Percentiles rank a stretch among this genome's conserved stretches.
Evolutionary conservation across 2,113 vertebrate species (phyloP).

Genomic region (Calypte anna): DNA sequence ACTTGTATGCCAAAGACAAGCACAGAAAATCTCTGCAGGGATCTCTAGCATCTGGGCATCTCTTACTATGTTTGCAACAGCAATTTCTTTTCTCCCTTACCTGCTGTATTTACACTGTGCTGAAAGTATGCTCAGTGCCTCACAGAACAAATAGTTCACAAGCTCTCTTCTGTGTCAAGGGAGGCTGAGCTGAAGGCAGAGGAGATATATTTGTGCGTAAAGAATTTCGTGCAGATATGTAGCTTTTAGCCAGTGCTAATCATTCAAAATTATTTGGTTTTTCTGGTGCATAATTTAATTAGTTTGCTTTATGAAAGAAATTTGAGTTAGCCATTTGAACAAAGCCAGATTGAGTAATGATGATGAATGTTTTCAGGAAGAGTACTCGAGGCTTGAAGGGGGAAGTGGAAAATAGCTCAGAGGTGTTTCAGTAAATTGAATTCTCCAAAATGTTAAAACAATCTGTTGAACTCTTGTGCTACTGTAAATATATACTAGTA

Average conservation of each 20-base stretch:
- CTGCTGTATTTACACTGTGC: conserved; percentile 7
- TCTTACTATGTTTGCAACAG: not conserved
- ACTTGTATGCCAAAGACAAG: not conserved
- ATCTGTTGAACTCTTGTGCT: not conserved
- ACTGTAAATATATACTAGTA: not conserved
- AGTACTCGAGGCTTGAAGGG: not conserved
- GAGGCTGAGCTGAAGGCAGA: not conserved
- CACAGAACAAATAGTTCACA: not conserved
- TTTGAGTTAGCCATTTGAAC: not conserved
- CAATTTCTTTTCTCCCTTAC: not conserved
- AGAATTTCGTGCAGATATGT: not conserved
- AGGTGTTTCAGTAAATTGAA: not conserved
- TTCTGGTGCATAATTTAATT: not conserved
- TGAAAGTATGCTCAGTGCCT: not conserved
- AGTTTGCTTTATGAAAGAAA: not conserved
- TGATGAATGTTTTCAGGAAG: conserved; percentile 49
- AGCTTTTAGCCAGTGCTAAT: not conserved
- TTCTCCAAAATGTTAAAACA: conserved; percentile 12
- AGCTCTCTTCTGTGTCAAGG: not conserved
- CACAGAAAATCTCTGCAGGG: not conserved
- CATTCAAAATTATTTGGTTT: fast-evolving
- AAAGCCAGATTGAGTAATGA: conserved; percentile 1
- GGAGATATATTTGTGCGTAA: not conserved
- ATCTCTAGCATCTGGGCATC: not conserved
- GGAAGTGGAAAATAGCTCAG: conserved; percentile 14